Conservation (phyloP, 92 coral and sea anemone genomes). For the Nematostella vectensis region DNA sequence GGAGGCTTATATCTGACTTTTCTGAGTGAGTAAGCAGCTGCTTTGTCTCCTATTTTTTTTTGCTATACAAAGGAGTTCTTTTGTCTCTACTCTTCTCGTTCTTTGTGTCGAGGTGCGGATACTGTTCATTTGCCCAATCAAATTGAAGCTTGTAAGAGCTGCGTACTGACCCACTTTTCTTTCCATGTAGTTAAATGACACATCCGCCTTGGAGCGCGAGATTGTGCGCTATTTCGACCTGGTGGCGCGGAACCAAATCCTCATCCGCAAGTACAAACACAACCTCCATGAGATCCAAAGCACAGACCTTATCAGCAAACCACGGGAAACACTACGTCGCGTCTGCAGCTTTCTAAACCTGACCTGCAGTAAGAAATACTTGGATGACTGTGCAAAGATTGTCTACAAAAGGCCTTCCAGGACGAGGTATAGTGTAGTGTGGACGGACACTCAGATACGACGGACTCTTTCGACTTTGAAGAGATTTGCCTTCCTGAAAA, state of each 20-base stretch:
- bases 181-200: conserved; percentile 47
- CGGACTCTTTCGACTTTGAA: conserved; percentile 26
- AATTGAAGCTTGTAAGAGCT: too few relatives aligned
- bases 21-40: too few relatives aligned
- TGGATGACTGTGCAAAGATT: conserved; percentile 66
- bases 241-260: conserved; percentile 40
- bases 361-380: conserved; percentile 49
- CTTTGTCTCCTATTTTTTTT: too few relatives aligned
- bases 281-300: conserved; percentile 61
- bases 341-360: conserved; percentile 69
- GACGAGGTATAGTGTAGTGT: conserved; percentile 59
- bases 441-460: conserved; percentile 51
- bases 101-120: too few relatives aligned
- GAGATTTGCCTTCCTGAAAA: conserved; percentile 45
- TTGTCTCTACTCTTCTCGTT: too few relatives aligned
- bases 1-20: too few relatives aligned
- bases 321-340: conserved; percentile 34
- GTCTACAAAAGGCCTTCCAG: conserved; percentile 51
- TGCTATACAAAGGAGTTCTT: too few relatives aligned
- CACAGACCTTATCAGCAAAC: conserved; percentile 46
- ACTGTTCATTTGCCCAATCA: too few relatives aligned
- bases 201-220: conserved; percentile 30
- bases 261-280: conserved; percentile 25
- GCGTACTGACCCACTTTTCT: too few relatives aligned
- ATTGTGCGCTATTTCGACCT: conserved; percentile 37